These are phyloP conservation scores for Pogonophryne albipinna DNA, from an alignment of 2,797 vertebrate genomes.

Conservation along the genomic window DNA sequence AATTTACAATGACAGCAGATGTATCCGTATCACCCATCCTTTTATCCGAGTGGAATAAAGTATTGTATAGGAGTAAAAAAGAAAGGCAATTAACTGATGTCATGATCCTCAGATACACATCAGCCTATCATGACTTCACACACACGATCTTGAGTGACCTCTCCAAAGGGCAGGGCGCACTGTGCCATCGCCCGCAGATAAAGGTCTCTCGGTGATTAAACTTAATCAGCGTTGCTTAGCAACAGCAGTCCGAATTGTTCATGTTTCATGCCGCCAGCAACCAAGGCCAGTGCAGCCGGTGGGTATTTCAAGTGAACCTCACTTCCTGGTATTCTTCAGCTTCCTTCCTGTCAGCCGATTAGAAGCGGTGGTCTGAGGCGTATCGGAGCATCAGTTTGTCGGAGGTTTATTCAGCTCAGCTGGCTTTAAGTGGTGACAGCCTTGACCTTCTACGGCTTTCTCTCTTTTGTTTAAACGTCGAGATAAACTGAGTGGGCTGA, in stretches of 20 bases:
- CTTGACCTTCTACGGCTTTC: constrained; percentile 57
- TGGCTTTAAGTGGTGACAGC: constrained; percentile 41
- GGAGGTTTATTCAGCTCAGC: constrained; percentile 28
- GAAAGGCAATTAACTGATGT: constrained; percentile 6
- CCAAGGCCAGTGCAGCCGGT: constrained; percentile 49
- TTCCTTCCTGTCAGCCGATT: constrained; percentile 79
- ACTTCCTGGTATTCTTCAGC: constrained; percentile 77
- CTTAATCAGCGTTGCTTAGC: constrained; percentile 72
- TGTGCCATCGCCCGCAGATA: constrained; percentile 56
- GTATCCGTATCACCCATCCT: neutral
- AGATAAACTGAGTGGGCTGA: constrained; percentile 27
- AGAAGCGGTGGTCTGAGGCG: constrained; percentile 22
- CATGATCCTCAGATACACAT: constrained; percentile 18
- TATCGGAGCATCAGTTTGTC: constrained; percentile 28
- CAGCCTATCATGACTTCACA: constrained; percentile 27
- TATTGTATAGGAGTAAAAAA: neutral
- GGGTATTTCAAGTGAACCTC: constrained; percentile 59
- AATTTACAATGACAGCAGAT: neutral
- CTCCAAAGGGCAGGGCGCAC: constrained; percentile 48
- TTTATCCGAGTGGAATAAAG: constrained; percentile 4
- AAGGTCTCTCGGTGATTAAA: constrained; percentile 58
- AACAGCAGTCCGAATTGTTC: constrained; percentile 54
- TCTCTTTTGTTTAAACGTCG: constrained; percentile 46
- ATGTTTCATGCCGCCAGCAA: constrained; percentile 32
- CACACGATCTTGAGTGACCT: constrained; percentile 58